Evolutionary conservation across 1,140 invertebrate species (phyloP).

Genomic region (Hypothenemus hampei): DNA sequence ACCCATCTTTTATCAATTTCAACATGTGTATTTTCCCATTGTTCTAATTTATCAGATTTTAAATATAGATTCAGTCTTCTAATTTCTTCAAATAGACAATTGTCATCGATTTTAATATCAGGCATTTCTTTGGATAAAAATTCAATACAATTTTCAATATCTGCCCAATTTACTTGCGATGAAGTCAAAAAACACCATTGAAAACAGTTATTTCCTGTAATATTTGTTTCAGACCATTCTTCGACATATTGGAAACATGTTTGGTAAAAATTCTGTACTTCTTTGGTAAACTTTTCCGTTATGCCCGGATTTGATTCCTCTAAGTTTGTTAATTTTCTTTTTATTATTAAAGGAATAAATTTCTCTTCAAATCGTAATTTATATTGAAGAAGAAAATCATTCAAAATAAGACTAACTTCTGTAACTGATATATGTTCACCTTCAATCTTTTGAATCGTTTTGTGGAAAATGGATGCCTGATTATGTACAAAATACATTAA

Average conservation of each 20-base stretch:
- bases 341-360: too few relatives aligned
- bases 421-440: neutral
- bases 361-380: too few relatives aligned
- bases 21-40: neutral
- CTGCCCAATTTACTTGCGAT: neutral
- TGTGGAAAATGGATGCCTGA: neutral
- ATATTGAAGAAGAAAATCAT: neutral
- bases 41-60: neutral
- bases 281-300: neutral
- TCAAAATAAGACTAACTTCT: neutral
- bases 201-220: neutral
- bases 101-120: neutral
- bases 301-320: too few relatives aligned
- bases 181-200: neutral
- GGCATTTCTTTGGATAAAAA: neutral
- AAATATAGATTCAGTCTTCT: neutral
- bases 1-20: neutral
- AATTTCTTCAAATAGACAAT: neutral
- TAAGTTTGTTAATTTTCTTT: too few relatives aligned
- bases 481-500: neutral
- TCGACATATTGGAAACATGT: neutral
- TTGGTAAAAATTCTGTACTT: neutral
- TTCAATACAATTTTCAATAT: neutral
- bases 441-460: neutral
- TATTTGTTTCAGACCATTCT: neutral